Conservation (phyloP, 2,797 vertebrate species). For the Xenopus petersii region DNA sequence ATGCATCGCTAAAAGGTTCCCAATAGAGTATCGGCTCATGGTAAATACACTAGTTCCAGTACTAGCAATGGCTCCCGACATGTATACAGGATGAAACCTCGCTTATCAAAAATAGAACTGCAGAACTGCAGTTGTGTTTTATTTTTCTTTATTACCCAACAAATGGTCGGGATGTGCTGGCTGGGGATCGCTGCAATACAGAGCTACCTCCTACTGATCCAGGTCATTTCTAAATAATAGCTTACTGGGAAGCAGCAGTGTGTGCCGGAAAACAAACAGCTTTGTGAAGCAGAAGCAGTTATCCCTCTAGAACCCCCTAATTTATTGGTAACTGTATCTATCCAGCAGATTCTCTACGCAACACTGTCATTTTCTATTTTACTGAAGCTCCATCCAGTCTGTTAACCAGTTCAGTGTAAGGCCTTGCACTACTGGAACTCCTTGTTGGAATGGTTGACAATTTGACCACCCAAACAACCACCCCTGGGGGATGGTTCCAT, state of each 20-base stretch:
- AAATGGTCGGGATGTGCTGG: not conserved
- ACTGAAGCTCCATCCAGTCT: not conserved
- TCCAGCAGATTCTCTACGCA: not conserved
- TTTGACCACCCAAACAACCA: no score
- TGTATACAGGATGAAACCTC: no score
- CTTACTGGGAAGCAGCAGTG: not conserved
- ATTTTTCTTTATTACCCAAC: no score
- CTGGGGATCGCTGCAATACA: not conserved
- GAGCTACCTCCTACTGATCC: not conserved
- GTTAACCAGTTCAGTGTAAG: not conserved
- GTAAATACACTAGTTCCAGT: no score
- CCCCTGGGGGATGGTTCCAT: no score
- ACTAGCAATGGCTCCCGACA: no score
- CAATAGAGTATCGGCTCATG: no score
- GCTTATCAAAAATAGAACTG: no score
- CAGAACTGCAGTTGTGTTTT: no score
- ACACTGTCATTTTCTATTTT: slow-evolving; percentile 6
- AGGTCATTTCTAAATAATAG: not conserved
- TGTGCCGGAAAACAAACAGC: not conserved
- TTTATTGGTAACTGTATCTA: slow-evolving; percentile 16
- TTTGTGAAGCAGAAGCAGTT: not conserved
- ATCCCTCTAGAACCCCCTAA: slow-evolving; percentile 6
- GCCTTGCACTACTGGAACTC: not conserved
- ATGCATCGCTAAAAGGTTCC: no score
- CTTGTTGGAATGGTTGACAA: no score